Percentiles rank a stretch among this genome's conserved stretches.
Evolutionary conservation across 2,888 invertebrate genomes (phyloP).

Genomic region (Liposcelis brunnea): DNA sequence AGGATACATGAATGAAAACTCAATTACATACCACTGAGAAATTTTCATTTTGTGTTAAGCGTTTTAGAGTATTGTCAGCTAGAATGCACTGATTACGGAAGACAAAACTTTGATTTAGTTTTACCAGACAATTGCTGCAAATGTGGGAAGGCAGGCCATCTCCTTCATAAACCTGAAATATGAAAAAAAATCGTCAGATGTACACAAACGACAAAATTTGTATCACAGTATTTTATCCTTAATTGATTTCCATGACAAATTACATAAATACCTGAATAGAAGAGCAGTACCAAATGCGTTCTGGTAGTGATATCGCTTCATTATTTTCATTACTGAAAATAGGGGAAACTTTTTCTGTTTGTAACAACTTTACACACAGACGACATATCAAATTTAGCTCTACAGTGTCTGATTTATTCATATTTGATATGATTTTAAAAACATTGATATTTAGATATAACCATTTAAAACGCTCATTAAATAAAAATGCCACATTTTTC

Average conservation of each 20-base stretch:
- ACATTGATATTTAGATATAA: no score
- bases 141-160: conserved; percentile 27
- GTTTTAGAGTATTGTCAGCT: not conserved
- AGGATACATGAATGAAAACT: no score
- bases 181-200: conserved; percentile 20
- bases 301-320: conserved; percentile 22
- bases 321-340: conserved; percentile 26
- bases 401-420: no score
- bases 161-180: conserved; percentile 22
- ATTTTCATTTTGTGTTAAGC: no score
- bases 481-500: no score
- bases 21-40: no score
- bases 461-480: no score
- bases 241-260: conserved; percentile 14
- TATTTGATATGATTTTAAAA: no score
- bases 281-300: conserved; percentile 24
- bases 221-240: no score
- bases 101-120: conserved; percentile 31
- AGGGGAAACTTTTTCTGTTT: conserved; percentile 28
- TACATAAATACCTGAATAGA: conserved; percentile 29
- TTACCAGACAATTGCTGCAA: conserved; percentile 31
- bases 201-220: no score
- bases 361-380: no score
- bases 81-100: conserved; percentile 23
- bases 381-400: no score